Percentiles rank a stretch among this genome's conserved stretches.
phyloP scores from a whole-genome alignment of 2,888 invertebrate genomes.

The Omphaloscelis lunosa region DNA sequence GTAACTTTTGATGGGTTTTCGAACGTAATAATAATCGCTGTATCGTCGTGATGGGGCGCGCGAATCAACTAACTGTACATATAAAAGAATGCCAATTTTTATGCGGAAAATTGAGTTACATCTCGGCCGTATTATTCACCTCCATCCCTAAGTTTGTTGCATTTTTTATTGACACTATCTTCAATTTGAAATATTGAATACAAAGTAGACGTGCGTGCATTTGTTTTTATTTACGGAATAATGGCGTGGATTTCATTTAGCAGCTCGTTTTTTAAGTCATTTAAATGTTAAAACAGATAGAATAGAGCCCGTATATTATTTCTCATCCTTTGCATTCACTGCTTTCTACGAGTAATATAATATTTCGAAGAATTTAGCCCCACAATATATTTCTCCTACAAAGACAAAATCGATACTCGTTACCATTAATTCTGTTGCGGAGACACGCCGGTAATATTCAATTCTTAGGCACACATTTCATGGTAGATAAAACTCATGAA shows the following conservation, averaged over 20 bases:
- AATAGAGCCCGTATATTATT: not conserved
- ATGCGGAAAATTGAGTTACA: slow-evolving; percentile 89
- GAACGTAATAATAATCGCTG: slow-evolving; percentile 90
- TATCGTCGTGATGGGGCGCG: slow-evolving; percentile 86
- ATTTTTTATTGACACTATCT: slow-evolving; percentile 77
- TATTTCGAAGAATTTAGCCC: slow-evolving; percentile 24
- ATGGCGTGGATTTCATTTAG: slow-evolving; percentile 44
- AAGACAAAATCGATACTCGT: slow-evolving; percentile 72
- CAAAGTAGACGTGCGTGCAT: slow-evolving; percentile 49
- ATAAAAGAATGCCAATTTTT: slow-evolving; percentile 90
- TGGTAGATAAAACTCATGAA: slow-evolving; percentile 90
- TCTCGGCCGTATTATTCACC: slow-evolving; percentile 83
- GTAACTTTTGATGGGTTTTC: slow-evolving; percentile 91
- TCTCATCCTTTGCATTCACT: not conserved
- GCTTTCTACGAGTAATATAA: slow-evolving; percentile 22
- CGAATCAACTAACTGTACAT: slow-evolving; percentile 83
- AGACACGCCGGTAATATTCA: slow-evolving; percentile 85
- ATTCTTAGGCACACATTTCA: slow-evolving; percentile 88
- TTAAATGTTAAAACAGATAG: slow-evolving; percentile 4
- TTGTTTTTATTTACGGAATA: slow-evolving; percentile 36
- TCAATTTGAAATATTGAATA: slow-evolving; percentile 68
- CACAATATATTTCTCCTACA: slow-evolving; percentile 35
- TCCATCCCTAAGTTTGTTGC: slow-evolving; percentile 77
- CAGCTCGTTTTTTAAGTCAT: not conserved
- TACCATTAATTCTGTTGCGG: slow-evolving; percentile 79